These are phyloP conservation scores for Psettodes erumei DNA, from an alignment of 2,113 vertebrate species.

Conservation along the genomic window DNA sequence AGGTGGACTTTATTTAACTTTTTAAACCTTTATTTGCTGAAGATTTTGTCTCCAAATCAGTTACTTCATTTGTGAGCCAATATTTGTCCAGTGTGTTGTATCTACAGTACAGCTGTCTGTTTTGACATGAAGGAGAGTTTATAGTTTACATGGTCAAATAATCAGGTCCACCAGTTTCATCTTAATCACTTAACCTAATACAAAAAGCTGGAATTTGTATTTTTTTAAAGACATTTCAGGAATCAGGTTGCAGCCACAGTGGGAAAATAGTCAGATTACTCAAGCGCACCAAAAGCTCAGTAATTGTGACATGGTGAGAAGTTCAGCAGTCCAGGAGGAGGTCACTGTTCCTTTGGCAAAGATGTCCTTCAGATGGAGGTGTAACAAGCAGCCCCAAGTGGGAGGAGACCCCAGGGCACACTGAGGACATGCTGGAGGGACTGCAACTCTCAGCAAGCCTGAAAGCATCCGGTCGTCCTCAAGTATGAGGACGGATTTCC, in stretches of 20 bases:
- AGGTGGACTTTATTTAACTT: neutral
- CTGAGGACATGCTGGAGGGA: conserved; percentile 15
- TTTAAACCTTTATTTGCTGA: no score
- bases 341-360: neutral
- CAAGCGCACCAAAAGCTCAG: neutral
- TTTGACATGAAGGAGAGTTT: no score
- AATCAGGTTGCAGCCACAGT: neutral
- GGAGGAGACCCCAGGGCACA: conserved; percentile 23
- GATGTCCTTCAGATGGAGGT: conserved; percentile 8
- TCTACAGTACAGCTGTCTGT: neutral
- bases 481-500: neutral
- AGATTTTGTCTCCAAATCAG: no score
- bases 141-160: no score
- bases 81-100: neutral
- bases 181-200: no score
- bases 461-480: conserved; percentile 3
- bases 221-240: neutral
- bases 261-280: neutral
- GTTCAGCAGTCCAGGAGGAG: neutral
- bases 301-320: neutral
- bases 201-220: neutral
- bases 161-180: no score
- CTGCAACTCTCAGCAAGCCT: conserved; percentile 29
- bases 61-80: neutral
- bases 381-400: conserved; percentile 2